These are phyloP conservation scores for Copidosoma floridanum DNA, from an alignment of 1,140 invertebrate genomes.

Conservation along the genomic window DNA sequence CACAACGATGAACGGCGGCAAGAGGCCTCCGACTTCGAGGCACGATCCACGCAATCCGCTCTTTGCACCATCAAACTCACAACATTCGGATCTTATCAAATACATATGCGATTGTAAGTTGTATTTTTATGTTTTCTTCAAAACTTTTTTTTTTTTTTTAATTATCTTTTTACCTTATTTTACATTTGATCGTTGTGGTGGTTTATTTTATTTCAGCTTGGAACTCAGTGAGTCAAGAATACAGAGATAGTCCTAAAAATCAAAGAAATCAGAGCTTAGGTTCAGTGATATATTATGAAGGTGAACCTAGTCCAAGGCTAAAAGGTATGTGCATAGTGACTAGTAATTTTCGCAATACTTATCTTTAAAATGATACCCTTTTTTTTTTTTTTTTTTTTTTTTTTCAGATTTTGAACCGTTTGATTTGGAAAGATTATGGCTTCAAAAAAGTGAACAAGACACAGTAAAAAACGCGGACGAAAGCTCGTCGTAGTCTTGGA, in stretches of 20 bases:
- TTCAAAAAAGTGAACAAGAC: constrained; percentile 59
- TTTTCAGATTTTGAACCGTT: constrained; percentile 62
- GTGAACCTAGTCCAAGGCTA: constrained; percentile 53
- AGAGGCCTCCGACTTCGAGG: constrained; percentile 44
- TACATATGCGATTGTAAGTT: constrained; percentile 57
- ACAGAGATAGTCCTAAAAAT: no score
- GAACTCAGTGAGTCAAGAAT: constrained; percentile 55
- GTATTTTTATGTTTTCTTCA: neutral
- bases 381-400: no score
- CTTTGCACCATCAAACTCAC: constrained; percentile 54
- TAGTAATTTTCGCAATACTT: no score
- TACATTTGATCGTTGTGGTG: neutral
- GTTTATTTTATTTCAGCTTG: constrained; percentile 47
- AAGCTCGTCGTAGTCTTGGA: constrained; percentile 56
- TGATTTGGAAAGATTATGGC: constrained; percentile 64
- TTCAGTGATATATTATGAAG: constrained; percentile 55
- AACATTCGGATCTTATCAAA: constrained; percentile 59
- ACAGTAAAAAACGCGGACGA: constrained; percentile 49
- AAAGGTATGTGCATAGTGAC: constrained; percentile 52
- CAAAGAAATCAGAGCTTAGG: constrained; percentile 50
- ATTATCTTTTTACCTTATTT: neutral
- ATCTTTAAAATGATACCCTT: no score
- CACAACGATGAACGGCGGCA: constrained; percentile 55
- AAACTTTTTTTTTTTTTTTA: neutral
- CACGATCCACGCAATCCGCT: constrained; percentile 46